Evolutionary conservation across 2,797 vertebrate genomes (phyloP), one percentile per base, ranked within the genome.

Genomic region (Buceros bicornis): DNA sequence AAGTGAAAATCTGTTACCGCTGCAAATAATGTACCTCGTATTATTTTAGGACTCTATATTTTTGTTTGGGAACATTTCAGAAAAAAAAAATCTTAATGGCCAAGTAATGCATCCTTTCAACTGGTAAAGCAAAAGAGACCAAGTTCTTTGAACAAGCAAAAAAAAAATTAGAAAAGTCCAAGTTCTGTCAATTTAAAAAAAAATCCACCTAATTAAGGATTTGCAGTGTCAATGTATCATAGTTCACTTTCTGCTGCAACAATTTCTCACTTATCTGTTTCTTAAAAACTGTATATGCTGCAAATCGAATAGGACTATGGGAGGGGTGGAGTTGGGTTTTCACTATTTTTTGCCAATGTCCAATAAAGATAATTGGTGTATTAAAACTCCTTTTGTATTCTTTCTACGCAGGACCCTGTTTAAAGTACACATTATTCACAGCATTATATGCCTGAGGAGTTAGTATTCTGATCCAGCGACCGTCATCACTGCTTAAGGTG

Each of bases 1-100:
- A 95, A 97, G 93, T 87, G 85, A 92, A 50, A 96, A 90, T 94
- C 90, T 78, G 64, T 96, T 97, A 95, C 74, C 64, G 71, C 26
- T 69, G 67, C 40, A 72, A 84, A 96, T 35, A 43, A 87, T 66
- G 67, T 82, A 85, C 71, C 79, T 95, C 77, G 3, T 94, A 84
- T 90, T 95, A 92, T 96, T 97, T 97, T 95, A 97, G 82, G 74
- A 80, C 62, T 82, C 40, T 70, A 43, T 76, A 21, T 79, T 83
- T 71, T 83, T 73, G 16, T 71, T 66, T 29, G 42, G 65, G 57
- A 62, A 91, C 47, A 83, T 12, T 12, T 40, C 37, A 40, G 37
- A 12, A 54, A 54, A 72, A 72, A 54, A 35, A 18, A 7, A 40
- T 12, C 37, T 40, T 47, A 80, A 78, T 33, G 42, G 57, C 7